Evolutionary conservation across 2,113 vertebrate species (phyloP).

Genomic region (Blennius ocellaris): DNA sequence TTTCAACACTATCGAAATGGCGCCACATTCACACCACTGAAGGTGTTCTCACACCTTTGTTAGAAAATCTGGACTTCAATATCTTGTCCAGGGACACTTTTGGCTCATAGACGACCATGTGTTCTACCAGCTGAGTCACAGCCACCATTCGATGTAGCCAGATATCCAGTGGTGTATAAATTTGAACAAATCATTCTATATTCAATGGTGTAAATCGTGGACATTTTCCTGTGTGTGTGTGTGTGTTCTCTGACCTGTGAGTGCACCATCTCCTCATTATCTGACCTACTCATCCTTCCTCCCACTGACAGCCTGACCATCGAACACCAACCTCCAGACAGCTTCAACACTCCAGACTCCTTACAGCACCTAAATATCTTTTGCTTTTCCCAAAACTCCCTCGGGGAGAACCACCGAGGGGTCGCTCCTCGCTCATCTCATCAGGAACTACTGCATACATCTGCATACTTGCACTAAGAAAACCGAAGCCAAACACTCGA

Average conservation of each 20-base stretch:
- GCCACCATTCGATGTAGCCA: no score
- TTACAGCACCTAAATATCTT: constrained; percentile 6
- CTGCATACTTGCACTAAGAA: constrained; percentile 16
- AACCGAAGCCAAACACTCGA: constrained; percentile 18
- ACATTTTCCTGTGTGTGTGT: constrained; percentile 1
- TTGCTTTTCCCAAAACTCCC: constrained; percentile 15
- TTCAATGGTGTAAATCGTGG: background rate
- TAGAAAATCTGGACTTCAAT: no score
- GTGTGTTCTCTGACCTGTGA: constrained; percentile 9
- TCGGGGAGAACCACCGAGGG: constrained; percentile 25
- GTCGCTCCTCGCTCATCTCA: constrained; percentile 30
- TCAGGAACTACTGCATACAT: constrained; percentile 28
- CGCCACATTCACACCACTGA: no score
- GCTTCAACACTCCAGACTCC: constrained; percentile 8
- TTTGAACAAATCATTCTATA: background rate
- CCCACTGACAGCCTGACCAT: constrained; percentile 6
- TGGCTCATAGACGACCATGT: no score
- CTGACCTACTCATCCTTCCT: constrained; percentile 19
- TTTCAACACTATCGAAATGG: no score
- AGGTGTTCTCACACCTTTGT: no score
- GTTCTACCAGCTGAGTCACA: no score
- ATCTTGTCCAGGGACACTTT: no score
- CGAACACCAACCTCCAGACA: constrained; percentile 8
- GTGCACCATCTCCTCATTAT: constrained; percentile 12
- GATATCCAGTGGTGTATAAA: no score